Evolutionary conservation across 2,113 vertebrate species (phyloP).

Genomic region (Pluvialis apricaria): DNA sequence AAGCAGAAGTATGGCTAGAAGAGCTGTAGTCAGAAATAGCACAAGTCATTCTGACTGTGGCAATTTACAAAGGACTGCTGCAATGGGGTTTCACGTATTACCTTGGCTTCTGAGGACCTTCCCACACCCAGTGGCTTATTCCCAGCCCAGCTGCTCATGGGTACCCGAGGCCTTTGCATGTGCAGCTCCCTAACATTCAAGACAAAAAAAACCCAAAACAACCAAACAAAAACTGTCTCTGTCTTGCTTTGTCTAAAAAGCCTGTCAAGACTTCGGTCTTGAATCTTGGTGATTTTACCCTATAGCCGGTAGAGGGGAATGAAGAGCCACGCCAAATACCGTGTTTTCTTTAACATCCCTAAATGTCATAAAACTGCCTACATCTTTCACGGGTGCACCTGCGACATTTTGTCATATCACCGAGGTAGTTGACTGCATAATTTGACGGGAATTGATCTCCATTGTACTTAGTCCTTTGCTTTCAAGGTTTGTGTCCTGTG

Average conservation of each 20-base stretch:
- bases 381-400: background rate
- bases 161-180: rapidly evolving
- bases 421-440: background rate
- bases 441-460: background rate
- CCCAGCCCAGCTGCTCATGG: background rate
- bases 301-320: background rate
- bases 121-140: background rate
- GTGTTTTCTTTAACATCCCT: background rate
- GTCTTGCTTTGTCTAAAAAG: background rate
- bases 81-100: background rate
- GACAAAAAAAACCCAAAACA: background rate
- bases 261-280: background rate
- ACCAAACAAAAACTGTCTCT: background rate
- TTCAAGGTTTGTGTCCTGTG: background rate
- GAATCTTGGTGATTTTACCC: background rate
- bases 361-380: background rate
- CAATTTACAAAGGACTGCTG: background rate
- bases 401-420: background rate
- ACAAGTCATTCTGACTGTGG: background rate
- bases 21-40: background rate
- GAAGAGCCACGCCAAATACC: background rate
- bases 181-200: background rate
- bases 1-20: background rate
- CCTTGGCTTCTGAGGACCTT: background rate
- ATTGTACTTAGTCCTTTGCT: background rate